Evolutionary conservation across 2,113 vertebrate genomes (phyloP).

Genomic region (Microcebus murinus): DNA sequence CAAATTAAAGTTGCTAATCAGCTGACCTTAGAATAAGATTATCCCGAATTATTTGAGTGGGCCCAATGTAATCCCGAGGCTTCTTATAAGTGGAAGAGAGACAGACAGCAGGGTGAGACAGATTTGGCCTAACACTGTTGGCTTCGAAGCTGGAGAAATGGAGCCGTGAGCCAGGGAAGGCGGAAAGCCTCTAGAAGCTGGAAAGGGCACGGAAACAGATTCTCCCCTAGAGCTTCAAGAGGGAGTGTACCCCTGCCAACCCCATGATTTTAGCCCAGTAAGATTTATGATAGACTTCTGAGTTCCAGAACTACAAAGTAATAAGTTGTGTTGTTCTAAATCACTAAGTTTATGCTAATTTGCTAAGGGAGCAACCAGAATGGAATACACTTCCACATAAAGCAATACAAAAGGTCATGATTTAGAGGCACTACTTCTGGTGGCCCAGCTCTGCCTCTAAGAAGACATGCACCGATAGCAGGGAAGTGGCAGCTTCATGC

Average conservation of each 20-base stretch:
- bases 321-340: neutral
- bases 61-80: neutral
- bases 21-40: neutral
- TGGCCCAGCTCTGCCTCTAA: neutral
- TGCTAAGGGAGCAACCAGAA: neutral
- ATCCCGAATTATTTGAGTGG: neutral
- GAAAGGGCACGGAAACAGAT: neutral
- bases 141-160: neutral
- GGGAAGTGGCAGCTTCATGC: neutral
- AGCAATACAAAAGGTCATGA: neutral
- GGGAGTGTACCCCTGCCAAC: neutral
- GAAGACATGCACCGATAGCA: too few species aligned
- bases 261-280: neutral
- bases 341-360: neutral
- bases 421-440: neutral
- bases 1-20: slow-evolving; percentile 2
- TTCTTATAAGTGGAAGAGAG: neutral
- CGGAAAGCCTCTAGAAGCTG: neutral
- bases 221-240: neutral
- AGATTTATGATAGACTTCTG: neutral
- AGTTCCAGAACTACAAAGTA: neutral
- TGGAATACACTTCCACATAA: neutral
- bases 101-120: neutral
- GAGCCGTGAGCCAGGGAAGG: neutral
- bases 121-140: neutral